Conservation (phyloP, 2,113 vertebrate species). For the Microcebus ravelobensis region DNA sequence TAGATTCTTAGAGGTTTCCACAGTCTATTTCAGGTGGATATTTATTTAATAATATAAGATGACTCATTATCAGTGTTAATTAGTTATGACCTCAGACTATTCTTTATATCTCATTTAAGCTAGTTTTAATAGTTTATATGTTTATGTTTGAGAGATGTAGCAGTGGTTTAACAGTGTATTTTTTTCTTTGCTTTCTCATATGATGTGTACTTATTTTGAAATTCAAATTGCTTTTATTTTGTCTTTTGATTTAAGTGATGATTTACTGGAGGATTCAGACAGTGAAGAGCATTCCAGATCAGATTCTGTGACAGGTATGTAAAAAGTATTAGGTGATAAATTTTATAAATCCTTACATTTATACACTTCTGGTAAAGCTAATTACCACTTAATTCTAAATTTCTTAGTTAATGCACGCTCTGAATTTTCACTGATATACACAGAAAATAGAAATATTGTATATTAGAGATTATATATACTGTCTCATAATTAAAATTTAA, state of each 20-base stretch:
- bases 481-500: constrained; percentile 34
- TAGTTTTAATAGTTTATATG: constrained; percentile 38
- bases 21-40: background rate
- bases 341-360: constrained; percentile 21
- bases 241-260: constrained; percentile 89
- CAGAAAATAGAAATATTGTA: background rate
- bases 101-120: constrained; percentile 14
- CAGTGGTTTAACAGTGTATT: background rate
- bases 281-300: constrained; percentile 99
- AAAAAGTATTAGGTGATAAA: constrained; percentile 30
- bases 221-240: constrained; percentile 65
- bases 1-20: background rate
- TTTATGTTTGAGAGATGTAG: background rate
- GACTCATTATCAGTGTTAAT: background rate
- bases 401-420: constrained; percentile 15
- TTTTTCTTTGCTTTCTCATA: constrained; percentile 17
- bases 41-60: constrained; percentile 37
- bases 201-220: background rate
- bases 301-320: constrained; percentile 95
- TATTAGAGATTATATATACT: constrained; percentile 20
- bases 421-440: background rate
- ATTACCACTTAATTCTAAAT: constrained; percentile 11
- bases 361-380: background rate
- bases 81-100: background rate
- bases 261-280: constrained; percentile 98